Percentiles rank a stretch among this genome's conserved stretches.
phyloP scores from a whole-genome alignment of 2,113 vertebrate species.

The Callipepla californica region DNA sequence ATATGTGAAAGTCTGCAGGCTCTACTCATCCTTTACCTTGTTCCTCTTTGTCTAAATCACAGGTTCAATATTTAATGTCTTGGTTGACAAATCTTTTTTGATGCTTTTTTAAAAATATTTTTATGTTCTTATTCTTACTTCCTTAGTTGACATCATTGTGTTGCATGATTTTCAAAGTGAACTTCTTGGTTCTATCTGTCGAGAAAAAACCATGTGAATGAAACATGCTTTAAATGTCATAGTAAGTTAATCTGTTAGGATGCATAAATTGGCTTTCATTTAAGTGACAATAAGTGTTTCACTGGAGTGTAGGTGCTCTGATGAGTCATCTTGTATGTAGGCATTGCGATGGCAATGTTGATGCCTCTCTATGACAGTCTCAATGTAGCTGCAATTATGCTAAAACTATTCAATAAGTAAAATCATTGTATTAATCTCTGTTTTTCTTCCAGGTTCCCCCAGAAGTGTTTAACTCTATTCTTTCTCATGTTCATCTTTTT shows the following conservation, averaged over 20 bases:
- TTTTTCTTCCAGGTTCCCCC: slow-evolving; percentile 43
- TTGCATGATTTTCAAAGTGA: background rate
- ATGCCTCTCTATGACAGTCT: slow-evolving; percentile 61
- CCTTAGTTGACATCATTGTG: background rate
- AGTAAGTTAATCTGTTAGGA: slow-evolving; percentile 39
- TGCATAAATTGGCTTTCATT: slow-evolving; percentile 59
- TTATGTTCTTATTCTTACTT: background rate
- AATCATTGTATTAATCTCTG: slow-evolving; percentile 64
- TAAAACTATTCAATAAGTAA: slow-evolving; percentile 54
- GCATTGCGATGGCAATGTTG: slow-evolving; percentile 61
- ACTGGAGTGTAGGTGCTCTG: slow-evolving; percentile 40
- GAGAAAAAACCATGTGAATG: slow-evolving; percentile 46
- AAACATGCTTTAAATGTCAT: slow-evolving; percentile 51
- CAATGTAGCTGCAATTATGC: slow-evolving; percentile 65
- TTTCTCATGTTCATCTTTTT: background rate
- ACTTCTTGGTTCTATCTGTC: background rate
- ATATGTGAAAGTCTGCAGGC: background rate
- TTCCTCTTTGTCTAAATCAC: background rate
- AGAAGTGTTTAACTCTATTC: background rate
- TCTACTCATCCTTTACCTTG: background rate
- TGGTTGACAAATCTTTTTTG: background rate
- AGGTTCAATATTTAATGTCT: background rate
- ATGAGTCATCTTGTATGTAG: slow-evolving; percentile 67
- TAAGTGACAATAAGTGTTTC: slow-evolving; percentile 68
- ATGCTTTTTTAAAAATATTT: background rate